A percentile compares a stretch with the other conserved stretches of the same genome.
These are phyloP conservation scores for Drosophila lowei DNA, from an alignment of 1,140 invertebrate genomes.

Conservation along the genomic window DNA sequence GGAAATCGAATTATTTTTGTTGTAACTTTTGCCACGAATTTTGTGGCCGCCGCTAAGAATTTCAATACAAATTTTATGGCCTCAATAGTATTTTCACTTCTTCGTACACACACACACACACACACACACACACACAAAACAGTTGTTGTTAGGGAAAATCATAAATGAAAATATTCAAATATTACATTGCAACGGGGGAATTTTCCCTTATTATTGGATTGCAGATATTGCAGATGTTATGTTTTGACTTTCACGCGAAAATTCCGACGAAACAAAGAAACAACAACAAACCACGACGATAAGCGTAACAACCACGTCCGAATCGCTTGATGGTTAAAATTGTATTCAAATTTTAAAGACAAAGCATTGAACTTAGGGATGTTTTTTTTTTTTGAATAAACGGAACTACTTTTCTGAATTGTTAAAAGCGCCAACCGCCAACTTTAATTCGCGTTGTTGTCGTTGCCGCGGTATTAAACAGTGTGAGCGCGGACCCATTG, in stretches of 20 bases:
- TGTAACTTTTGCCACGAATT: conserved; percentile 14
- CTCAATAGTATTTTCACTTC: conserved; percentile 74
- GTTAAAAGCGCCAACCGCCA: no score
- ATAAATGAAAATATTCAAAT: conserved; percentile 61
- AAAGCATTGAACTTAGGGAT: neutral
- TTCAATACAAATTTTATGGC: conserved; percentile 63
- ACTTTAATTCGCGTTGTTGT: no score
- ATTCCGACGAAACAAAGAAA: conserved; percentile 57
- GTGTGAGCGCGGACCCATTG: no score
- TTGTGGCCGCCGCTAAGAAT: conserved; percentile 62
- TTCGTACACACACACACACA: conserved; percentile 40
- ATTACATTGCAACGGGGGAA: conserved; percentile 50
- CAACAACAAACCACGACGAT: conserved; percentile 45
- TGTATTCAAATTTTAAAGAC: neutral
- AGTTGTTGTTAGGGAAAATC: conserved; percentile 35
- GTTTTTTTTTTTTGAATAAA: no score
- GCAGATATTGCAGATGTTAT: conserved; percentile 38
- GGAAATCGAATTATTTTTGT: conserved; percentile 32
- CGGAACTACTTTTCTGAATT: no score
- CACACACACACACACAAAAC: conserved; percentile 10
- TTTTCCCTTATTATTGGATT: conserved; percentile 19
- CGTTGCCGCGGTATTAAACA: no score
- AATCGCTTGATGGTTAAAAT: no score
- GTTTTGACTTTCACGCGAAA: conserved; percentile 44
- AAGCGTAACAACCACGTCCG: conserved; percentile 55